Base-by-base conservation (phyloP, 2,797 vertebrate genomes). In the Microctenopoma stevenorrisi region DNA sequence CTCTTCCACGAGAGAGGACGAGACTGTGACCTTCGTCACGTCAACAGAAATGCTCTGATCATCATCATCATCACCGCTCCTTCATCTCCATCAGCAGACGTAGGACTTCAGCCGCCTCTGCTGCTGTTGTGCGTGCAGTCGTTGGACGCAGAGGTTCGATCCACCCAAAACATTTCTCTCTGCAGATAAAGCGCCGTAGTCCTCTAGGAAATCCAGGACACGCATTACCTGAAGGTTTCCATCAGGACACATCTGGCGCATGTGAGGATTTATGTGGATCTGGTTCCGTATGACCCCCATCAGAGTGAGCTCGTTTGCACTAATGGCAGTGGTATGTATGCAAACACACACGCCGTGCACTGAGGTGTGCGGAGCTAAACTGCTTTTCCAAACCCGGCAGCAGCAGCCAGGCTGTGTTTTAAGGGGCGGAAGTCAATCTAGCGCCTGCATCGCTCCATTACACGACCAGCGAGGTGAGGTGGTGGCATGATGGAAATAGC, bases 401-500 rank as follows among this genome's bases (percentile, higher is more conserved):
- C 49, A 11, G 79, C 72, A 35, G 76, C 81, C 68, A 69, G 81
- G 74, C 60, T 70, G 50, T 67, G 81, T 80, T 87, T 81, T 81
- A 86, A 89, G 81, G 80, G 68, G 74, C 73, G 73, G 74, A 47
- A 86, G 79, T 79, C 84, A 89, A 91, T 90, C 84, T 78, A 62
- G 60, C 57, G 13, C 1, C 60, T 4, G 82, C 76, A 49, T 74
- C 81, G 86, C 87, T 88, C 86, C 90, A 90, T 91, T 91, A 91
- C 86, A 65, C 57, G 81, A 84, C 68, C 86, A 86, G 85, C 84
- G 90, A 88, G 82, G 81, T 84, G 88, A 81, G 77, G 72, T 72
- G 61, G 73, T 22, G 80, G 71, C 51, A 18, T 66, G 88, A 90
- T 90, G 88, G 87, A 89, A 89, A 86, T 79, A 84, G 82, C 79